Evolutionary conservation across 2,797 vertebrate genomes (phyloP).

Genomic region (Carcharodon carcharias): DNA sequence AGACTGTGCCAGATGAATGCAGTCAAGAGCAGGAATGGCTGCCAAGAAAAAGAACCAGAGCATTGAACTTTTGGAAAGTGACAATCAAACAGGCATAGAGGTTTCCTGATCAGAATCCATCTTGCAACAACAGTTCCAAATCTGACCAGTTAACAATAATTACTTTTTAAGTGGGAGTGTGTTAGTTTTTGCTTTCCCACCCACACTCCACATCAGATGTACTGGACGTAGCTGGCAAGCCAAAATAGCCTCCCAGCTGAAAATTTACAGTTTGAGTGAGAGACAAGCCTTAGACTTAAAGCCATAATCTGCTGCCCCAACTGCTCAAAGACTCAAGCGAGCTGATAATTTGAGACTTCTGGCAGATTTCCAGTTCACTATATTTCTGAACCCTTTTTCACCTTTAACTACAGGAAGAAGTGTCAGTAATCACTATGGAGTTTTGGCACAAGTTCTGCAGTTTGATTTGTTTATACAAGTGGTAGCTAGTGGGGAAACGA

Average conservation of each 20-base stretch:
- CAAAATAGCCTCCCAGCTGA: not conserved
- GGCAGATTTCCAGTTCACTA: not conserved
- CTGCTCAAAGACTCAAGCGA: not conserved
- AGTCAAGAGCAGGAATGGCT: not conserved
- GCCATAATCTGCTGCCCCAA: not conserved
- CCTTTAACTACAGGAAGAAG: not conserved
- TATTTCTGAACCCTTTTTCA: constrained; percentile 26
- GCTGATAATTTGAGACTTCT: not conserved
- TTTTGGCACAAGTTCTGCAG: not conserved
- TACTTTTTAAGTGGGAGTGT: not conserved
- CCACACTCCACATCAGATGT: not conserved
- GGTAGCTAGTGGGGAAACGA: constrained; percentile 7
- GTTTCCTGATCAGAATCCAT: not conserved
- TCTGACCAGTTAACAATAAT: not conserved
- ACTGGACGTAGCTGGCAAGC: not conserved
- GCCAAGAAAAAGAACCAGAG: not conserved
- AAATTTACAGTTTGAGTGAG: not conserved
- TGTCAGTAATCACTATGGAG: not conserved
- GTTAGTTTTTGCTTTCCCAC: not conserved
- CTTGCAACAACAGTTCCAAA: not conserved
- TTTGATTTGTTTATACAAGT: constrained; percentile 26
- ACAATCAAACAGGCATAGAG: too few relatives aligned
- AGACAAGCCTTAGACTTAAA: not conserved
- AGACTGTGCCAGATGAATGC: not conserved
- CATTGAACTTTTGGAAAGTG: not conserved